Evolutionary conservation across 2,113 vertebrate species (phyloP).

Genomic region (Piprites chloris): DNA sequence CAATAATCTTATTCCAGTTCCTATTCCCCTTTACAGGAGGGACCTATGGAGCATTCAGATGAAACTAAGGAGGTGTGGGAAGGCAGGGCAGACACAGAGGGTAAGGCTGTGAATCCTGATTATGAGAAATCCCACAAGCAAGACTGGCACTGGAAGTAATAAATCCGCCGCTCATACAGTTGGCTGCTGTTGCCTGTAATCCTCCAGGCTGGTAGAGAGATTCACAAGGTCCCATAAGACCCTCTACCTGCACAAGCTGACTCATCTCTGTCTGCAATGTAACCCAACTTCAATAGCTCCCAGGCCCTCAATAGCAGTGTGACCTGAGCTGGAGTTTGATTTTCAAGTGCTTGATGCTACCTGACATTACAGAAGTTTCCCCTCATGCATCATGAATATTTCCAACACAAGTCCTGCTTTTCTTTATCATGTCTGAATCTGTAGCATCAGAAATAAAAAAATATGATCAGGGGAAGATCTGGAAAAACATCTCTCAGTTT

Average conservation of each 20-base stretch:
- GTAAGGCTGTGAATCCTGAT: background rate
- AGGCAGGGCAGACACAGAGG: background rate
- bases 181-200: background rate
- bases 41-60: background rate
- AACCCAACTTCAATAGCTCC: background rate
- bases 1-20: background rate
- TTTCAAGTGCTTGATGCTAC: background rate
- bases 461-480: background rate
- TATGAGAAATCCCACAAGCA: background rate
- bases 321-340: background rate
- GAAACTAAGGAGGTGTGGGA: background rate
- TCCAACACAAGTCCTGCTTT: background rate
- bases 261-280: background rate
- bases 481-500: background rate
- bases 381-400: background rate
- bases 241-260: background rate
- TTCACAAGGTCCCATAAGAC: background rate
- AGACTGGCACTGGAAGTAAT: background rate
- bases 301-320: background rate
- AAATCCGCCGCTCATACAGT: background rate
- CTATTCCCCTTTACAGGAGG: background rate
- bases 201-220: background rate
- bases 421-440: background rate
- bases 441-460: background rate
- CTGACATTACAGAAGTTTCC: background rate